Evolutionary conservation across 2,113 vertebrate species (phyloP).

Genomic region (Myotis brandtii): DNA sequence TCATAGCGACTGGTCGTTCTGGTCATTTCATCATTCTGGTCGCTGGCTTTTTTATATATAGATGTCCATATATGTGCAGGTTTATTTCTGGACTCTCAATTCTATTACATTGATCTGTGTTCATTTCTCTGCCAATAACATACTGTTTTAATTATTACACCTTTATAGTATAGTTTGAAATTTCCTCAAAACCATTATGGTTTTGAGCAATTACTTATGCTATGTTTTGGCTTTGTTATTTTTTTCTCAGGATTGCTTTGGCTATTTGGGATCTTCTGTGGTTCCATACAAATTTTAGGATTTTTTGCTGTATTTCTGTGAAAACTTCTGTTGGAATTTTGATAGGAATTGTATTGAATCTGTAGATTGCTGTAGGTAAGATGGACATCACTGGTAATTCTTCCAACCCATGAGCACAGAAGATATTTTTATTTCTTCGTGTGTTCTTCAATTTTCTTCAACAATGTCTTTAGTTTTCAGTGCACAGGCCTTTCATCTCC

Average conservation of each 20-base stretch:
- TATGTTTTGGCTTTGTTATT: not conserved
- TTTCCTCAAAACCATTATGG: too few species aligned
- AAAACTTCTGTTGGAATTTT: not conserved
- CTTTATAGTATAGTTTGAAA: not conserved
- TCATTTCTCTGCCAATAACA: not conserved
- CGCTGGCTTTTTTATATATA: too few species aligned
- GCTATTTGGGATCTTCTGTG: not conserved
- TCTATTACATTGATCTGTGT: not conserved
- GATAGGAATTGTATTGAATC: not conserved
- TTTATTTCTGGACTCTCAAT: not conserved
- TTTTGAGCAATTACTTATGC: too few species aligned
- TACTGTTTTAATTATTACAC: not conserved
- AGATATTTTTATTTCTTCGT: not conserved
- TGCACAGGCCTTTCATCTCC: not conserved
- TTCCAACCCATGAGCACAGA: not conserved
- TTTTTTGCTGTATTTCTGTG: not conserved
- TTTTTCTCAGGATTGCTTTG: not conserved
- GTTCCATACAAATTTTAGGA: not conserved
- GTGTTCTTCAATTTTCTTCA: not conserved
- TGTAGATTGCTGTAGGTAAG: not conserved
- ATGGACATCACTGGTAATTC: not conserved
- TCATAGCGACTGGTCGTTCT: too few species aligned
- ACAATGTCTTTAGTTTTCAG: not conserved
- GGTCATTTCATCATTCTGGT: too few species aligned
- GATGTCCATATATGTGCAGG: not conserved